Percentiles rank a stretch among this genome's conserved stretches.
Evolutionary conservation across 2,797 vertebrate genomes (phyloP).

Genomic region (Oreochromis mossambicus): DNA sequence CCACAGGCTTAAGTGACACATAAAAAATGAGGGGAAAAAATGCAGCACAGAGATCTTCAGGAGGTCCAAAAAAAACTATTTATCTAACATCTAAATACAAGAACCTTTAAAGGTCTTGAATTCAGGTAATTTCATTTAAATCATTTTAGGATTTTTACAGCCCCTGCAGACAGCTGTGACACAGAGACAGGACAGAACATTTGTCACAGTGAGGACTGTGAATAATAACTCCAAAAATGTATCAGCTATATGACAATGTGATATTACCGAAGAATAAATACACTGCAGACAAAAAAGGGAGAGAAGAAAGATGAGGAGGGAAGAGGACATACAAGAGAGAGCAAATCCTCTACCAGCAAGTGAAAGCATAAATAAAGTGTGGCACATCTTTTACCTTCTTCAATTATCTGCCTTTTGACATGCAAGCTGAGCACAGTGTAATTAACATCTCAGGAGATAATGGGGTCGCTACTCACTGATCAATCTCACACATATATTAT

Average conservation of each 20-base stretch:
- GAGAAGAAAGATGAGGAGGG: background rate
- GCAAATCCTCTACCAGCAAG: slow-evolving; percentile 59
- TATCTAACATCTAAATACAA: background rate
- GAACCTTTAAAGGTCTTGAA: background rate
- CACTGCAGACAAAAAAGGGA: slow-evolving; percentile 40
- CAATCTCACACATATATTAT: slow-evolving; percentile 82
- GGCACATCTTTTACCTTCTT: slow-evolving; percentile 81
- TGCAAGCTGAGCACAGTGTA: slow-evolving; percentile 79
- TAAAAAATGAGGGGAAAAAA: rapidly evolving
- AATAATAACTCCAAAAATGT: slow-evolving; percentile 60
- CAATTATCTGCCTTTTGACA: slow-evolving; percentile 84
- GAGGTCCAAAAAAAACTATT: background rate
- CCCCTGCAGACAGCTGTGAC: background rate
- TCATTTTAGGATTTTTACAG: background rate
- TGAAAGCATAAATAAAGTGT: slow-evolving; percentile 80
- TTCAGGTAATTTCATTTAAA: background rate
- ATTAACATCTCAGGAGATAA: slow-evolving; percentile 85
- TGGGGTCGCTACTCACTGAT: slow-evolving; percentile 82
- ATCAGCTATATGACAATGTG: slow-evolving; percentile 66
- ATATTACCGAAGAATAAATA: slow-evolving; percentile 73
- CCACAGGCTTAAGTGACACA: background rate
- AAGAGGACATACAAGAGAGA: slow-evolving; percentile 22
- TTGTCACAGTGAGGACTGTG: slow-evolving; percentile 11
- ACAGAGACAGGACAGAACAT: background rate
- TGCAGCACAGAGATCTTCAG: background rate